These are phyloP conservation scores for Sarcophaga rosellei DNA, from an alignment of 2,888 invertebrate genomes.

Conservation along the genomic window DNA sequence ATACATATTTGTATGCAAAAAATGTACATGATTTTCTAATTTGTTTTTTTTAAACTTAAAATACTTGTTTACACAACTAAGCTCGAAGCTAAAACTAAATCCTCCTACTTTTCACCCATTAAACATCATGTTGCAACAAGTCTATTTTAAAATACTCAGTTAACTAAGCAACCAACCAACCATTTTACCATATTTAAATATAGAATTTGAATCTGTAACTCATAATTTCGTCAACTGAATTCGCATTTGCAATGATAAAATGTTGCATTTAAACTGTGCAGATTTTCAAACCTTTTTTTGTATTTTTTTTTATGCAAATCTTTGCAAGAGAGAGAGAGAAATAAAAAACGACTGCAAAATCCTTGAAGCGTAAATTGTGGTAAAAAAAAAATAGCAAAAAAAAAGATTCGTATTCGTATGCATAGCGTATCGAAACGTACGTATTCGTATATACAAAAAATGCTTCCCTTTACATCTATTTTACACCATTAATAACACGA, in stretches of 20 bases:
- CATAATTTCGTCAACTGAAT: constrained; percentile 65
- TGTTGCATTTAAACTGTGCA: constrained; percentile 12
- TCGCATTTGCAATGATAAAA: constrained; percentile 38
- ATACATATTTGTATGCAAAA: too few relatives aligned
- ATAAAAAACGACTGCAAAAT: neutral
- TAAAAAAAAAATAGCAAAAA: constrained; percentile 40
- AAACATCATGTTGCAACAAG: constrained; percentile 19
- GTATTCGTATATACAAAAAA: neutral
- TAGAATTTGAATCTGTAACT: constrained; percentile 5
- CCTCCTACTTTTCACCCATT: too few relatives aligned
- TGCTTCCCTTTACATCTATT: constrained; percentile 58
- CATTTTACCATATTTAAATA: constrained; percentile 3
- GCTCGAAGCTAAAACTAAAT: too few relatives aligned
- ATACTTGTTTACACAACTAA: too few relatives aligned
- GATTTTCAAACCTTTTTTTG: neutral
- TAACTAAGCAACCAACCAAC: constrained; percentile 19
- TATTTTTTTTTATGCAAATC: neutral
- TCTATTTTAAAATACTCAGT: constrained; percentile 50
- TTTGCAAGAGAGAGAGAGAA: too few relatives aligned
- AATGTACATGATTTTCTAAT: too few relatives aligned
- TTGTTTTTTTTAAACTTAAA: too few relatives aligned
- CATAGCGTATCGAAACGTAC: too few relatives aligned
- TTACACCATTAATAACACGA: constrained; percentile 60
- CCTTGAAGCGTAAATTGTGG: constrained; percentile 60
- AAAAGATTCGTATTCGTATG: neutral